phyloP scores from a whole-genome alignment of 1,140 invertebrate species.

The Sarcophaga peregrina region DNA sequence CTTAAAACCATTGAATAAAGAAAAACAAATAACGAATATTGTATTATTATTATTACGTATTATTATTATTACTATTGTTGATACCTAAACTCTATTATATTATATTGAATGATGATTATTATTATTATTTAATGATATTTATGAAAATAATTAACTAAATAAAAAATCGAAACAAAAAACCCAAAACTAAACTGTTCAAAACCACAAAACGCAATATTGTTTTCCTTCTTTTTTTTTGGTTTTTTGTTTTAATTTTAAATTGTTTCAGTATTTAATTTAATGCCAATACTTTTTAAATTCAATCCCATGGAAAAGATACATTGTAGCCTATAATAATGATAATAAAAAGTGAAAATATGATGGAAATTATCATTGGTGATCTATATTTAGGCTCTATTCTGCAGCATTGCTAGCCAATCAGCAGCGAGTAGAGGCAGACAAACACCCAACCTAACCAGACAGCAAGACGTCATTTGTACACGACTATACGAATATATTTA shows the following conservation, averaged over 20 bases:
- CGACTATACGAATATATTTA: neutral
- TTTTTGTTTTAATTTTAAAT: neutral
- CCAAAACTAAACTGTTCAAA: neutral
- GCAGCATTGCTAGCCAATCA: neutral
- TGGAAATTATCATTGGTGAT: neutral
- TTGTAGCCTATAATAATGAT: no score
- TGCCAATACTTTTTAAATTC: neutral
- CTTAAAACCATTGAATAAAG: neutral
- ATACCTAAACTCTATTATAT: neutral
- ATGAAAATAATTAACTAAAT: slow-evolving; percentile 12
- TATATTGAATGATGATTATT: neutral
- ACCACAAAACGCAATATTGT: neutral
- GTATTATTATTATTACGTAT: no score
- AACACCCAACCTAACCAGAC: slow-evolving; percentile 5
- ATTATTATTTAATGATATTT: neutral
- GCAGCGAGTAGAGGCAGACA: neutral
- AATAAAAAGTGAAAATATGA: no score
- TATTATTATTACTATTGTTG: neutral
- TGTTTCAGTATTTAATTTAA: neutral
- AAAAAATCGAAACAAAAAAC: neutral
- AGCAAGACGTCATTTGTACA: neutral
- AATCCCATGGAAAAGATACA: no score
- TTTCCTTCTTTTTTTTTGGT: neutral
- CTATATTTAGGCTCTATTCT: neutral
- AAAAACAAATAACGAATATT: neutral